phyloP scores from a whole-genome alignment of 2,113 vertebrate genomes.

The Noctilio leporinus region DNA sequence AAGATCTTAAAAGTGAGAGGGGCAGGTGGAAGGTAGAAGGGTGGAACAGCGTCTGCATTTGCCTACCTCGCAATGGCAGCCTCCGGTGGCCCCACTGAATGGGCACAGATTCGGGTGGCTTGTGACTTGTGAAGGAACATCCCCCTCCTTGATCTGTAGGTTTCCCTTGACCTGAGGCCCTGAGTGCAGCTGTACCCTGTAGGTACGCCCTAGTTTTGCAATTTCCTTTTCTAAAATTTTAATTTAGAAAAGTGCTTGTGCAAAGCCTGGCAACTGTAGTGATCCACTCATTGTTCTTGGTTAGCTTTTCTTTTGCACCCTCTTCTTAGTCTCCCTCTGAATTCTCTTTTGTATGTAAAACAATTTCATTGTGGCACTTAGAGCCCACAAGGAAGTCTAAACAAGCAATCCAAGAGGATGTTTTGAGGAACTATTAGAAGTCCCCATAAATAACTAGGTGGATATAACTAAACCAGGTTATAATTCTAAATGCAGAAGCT shows the following conservation, averaged over 20 bases:
- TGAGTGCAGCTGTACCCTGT: background rate
- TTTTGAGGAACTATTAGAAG: background rate
- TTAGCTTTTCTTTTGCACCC: background rate
- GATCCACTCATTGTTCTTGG: background rate
- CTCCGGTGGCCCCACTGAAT: accelerated
- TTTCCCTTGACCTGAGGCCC: background rate
- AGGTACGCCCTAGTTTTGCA: background rate
- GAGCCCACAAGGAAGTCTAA: background rate
- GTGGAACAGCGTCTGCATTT: background rate
- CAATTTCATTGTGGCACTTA: background rate
- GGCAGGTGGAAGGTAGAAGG: background rate
- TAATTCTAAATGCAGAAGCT: background rate
- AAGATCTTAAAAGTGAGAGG: background rate
- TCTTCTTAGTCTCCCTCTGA: background rate
- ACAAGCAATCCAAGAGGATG: background rate
- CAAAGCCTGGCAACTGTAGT: background rate
- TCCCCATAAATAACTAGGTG: background rate
- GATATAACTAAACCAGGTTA: background rate
- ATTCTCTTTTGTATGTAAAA: background rate
- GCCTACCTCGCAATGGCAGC: background rate
- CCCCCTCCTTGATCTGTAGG: background rate
- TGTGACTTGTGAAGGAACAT: background rate
- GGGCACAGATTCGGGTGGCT: background rate
- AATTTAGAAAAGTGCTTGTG: background rate
- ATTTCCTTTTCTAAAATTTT: background rate